These are phyloP conservation scores for Cataglyphis livida DNA, from an alignment of 2,888 invertebrate species.

Conservation along the genomic window DNA sequence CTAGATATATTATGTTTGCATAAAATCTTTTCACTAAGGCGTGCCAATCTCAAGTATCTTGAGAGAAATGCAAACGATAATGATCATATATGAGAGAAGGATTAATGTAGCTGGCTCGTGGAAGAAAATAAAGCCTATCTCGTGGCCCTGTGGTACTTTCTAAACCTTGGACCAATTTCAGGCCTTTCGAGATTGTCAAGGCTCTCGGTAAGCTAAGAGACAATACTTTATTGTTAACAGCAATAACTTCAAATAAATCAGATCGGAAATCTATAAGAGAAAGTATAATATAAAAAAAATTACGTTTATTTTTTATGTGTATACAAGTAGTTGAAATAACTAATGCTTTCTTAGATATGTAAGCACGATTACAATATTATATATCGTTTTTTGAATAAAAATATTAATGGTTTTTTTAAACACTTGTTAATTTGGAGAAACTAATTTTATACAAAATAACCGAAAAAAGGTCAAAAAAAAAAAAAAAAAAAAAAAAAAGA, in stretches of 20 bases:
- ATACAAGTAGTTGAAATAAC: neutral
- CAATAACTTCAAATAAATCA: conserved; percentile 33
- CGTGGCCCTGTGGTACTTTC: conserved; percentile 59
- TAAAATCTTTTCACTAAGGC: conserved; percentile 11
- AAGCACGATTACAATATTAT: neutral
- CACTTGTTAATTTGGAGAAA: neutral
- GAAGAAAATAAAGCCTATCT: conserved; percentile 49
- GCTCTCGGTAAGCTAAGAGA: neutral
- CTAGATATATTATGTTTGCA: neutral
- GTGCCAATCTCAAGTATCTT: conserved; percentile 15
- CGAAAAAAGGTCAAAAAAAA: neutral
- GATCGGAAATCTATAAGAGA: conserved; percentile 36
- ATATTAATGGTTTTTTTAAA: neutral
- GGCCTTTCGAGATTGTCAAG: conserved; percentile 9
- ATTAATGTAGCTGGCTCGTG: conserved; percentile 26
- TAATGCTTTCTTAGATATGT: neutral
- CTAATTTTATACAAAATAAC: neutral
- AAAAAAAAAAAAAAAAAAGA: neutral
- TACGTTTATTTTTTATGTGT: neutral
- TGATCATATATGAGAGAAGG: conserved; percentile 47
- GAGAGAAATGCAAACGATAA: conserved; percentile 46
- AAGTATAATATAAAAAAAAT: conserved; percentile 22
- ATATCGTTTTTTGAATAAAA: neutral
- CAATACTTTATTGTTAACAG: neutral
- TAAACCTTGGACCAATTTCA: conserved; percentile 66